These are phyloP conservation scores for Pterobdella sp. DNA, from an alignment of 2,888 invertebrate genomes.

Conservation along the genomic window DNA sequence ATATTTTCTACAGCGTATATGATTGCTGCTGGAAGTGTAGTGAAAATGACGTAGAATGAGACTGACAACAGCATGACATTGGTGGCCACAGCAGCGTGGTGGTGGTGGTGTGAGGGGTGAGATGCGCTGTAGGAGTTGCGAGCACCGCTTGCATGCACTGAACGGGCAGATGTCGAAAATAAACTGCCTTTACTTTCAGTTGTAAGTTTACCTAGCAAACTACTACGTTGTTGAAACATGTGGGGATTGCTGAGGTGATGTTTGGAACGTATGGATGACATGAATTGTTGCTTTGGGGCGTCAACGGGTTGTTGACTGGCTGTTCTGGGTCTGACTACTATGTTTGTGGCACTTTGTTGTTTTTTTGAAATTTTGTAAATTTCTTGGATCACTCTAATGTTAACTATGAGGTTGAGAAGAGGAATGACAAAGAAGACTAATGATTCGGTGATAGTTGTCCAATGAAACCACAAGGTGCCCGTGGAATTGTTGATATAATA, in stretches of 20 bases:
- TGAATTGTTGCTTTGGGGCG: not conserved
- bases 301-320: not conserved
- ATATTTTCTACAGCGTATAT: constrained; percentile 43
- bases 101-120: constrained; percentile 9
- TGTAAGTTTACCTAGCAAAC: not conserved
- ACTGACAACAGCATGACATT: constrained; percentile 48
- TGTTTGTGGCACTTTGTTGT: not conserved
- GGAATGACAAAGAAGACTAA: constrained; percentile 46
- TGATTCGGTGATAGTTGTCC: constrained; percentile 47
- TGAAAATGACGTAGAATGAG: constrained; percentile 50
- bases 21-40: constrained; percentile 47
- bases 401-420: constrained; percentile 44
- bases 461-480: constrained; percentile 41
- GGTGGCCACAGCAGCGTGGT: constrained; percentile 42
- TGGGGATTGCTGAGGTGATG: not conserved
- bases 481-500: too few species aligned
- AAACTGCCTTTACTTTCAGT: not conserved
- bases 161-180: not conserved
- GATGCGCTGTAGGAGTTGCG: constrained; percentile 30
- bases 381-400: constrained; percentile 47
- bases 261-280: not conserved
- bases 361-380: constrained; percentile 42
- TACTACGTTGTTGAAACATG: not conserved
- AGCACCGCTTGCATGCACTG: not conserved
- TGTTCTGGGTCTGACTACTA: not conserved